These are phyloP conservation scores for Rhagonycha lutea DNA, from an alignment of 2,888 invertebrate species.

Conservation along the genomic window DNA sequence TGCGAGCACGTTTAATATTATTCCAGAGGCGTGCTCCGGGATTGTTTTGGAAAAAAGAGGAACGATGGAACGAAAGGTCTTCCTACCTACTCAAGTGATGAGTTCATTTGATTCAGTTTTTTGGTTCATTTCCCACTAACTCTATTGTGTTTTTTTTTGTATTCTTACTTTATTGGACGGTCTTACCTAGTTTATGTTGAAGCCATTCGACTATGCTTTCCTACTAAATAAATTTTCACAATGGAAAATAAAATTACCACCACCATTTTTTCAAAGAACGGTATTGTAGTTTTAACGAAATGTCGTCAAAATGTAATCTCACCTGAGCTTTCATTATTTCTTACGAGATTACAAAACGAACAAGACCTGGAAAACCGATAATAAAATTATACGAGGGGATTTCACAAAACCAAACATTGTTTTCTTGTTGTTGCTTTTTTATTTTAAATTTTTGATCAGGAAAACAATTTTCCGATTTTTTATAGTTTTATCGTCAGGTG, in stretches of 20 bases:
- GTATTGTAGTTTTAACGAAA: not conserved
- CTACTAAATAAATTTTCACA: not conserved
- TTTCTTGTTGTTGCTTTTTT: too few species aligned
- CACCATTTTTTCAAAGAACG: not conserved
- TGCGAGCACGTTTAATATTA: constrained; percentile 43
- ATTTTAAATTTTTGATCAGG: too few species aligned
- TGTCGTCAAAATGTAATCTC: not conserved
- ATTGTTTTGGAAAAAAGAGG: constrained; percentile 17
- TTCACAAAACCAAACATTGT: not conserved
- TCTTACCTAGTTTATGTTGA: constrained; percentile 15
- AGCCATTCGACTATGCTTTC: constrained; percentile 5
- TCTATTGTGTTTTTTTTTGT: constrained; percentile 22
- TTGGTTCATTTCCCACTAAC: constrained; percentile 37
- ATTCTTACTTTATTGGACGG: constrained; percentile 16
- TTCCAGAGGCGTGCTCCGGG: constrained; percentile 43
- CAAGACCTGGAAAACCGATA: not conserved
- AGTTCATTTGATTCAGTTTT: constrained; percentile 46
- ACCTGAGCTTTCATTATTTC: not conserved
- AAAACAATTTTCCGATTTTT: too few species aligned
- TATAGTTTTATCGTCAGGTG: too few species aligned
- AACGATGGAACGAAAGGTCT: not conserved
- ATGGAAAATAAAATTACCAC: not conserved
- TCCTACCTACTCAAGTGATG: constrained; percentile 41
- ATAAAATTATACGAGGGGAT: not conserved
- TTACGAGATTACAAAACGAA: not conserved